A percentile compares a stretch with the other conserved stretches of the same genome.
phyloP scores from a whole-genome alignment of 2,888 invertebrate species.

The Chromoteleia sp. region DNA sequence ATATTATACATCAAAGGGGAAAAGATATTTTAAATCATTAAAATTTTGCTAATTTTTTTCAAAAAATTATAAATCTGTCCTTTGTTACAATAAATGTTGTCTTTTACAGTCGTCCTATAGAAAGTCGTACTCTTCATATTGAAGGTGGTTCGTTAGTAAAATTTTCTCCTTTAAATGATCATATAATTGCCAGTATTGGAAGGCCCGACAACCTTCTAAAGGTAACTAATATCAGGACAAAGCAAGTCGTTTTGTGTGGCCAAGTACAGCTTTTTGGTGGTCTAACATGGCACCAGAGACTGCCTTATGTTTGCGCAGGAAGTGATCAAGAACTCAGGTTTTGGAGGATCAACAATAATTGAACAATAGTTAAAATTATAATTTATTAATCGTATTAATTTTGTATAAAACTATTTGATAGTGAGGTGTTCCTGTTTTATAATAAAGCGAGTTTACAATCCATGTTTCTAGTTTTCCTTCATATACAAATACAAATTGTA shows the following conservation, averaged over 20 bases:
- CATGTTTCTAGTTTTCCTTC: neutral
- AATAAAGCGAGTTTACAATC: conserved; percentile 28
- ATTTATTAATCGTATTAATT: conserved; percentile 26
- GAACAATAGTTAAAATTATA: conserved; percentile 54
- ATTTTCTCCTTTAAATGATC: conserved; percentile 88
- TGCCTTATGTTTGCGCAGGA: conserved; percentile 87
- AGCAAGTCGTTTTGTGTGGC: conserved; percentile 86
- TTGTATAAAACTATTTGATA: conserved; percentile 28
- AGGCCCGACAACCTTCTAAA: conserved; percentile 88
- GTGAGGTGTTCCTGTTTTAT: conserved; percentile 1
- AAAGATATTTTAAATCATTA: no score
- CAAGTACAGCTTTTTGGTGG: conserved; percentile 86
- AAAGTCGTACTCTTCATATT: conserved; percentile 87
- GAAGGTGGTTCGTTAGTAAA: conserved; percentile 88
- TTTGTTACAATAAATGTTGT: no score
- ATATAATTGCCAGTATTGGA: conserved; percentile 89
- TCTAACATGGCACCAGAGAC: conserved; percentile 88
- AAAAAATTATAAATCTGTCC: no score
- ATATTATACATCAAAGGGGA: no score
- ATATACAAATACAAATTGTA: neutral
- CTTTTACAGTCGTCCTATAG: conserved; percentile 86
- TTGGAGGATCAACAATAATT: conserved; percentile 86
- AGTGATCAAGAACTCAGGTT: conserved; percentile 87
- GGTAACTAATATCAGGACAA: conserved; percentile 87
- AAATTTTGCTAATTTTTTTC: no score